Conservation (phyloP, 2,113 vertebrate species). For the Osmerus eperlanus region DNA sequence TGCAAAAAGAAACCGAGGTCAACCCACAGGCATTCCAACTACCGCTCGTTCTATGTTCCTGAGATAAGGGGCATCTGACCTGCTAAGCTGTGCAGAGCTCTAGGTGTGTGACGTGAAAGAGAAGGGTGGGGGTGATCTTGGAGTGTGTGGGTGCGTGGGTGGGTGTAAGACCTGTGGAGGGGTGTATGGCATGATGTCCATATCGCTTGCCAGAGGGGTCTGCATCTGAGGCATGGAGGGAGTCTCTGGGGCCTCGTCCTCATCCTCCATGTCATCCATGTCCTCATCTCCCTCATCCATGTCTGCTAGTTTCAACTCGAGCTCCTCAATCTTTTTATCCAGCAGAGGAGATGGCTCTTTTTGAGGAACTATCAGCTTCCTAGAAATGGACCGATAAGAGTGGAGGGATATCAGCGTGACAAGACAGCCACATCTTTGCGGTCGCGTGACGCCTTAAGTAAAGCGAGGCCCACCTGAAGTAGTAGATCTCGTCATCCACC, state of each 20-base stretch:
- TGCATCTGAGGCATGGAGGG: constrained; percentile 90
- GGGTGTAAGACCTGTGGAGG: constrained; percentile 83
- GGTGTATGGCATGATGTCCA: constrained; percentile 89
- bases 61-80: too few relatives aligned
- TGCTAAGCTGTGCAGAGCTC: too few relatives aligned
- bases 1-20: constrained; percentile 50
- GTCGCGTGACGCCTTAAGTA: not conserved
- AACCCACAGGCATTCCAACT: not conserved
- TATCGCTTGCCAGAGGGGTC: constrained; percentile 80
- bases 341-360: constrained; percentile 94
- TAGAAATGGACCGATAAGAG: constrained; percentile 40
- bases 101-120: not conserved
- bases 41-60: too few relatives aligned
- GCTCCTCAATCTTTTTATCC: constrained; percentile 94
- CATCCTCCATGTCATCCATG: constrained; percentile 91
- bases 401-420: not conserved
- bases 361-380: constrained; percentile 92
- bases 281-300: constrained; percentile 86
- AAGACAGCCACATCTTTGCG: not conserved
- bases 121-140: not conserved
- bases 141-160: constrained; percentile 4
- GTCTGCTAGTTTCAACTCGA: constrained; percentile 96
- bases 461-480: constrained; percentile 84
- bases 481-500: constrained; percentile 95
- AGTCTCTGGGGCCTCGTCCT: constrained; percentile 83